Conservation (phyloP, 2,888 invertebrate species). For the Trissolcus brochymenae region DNA sequence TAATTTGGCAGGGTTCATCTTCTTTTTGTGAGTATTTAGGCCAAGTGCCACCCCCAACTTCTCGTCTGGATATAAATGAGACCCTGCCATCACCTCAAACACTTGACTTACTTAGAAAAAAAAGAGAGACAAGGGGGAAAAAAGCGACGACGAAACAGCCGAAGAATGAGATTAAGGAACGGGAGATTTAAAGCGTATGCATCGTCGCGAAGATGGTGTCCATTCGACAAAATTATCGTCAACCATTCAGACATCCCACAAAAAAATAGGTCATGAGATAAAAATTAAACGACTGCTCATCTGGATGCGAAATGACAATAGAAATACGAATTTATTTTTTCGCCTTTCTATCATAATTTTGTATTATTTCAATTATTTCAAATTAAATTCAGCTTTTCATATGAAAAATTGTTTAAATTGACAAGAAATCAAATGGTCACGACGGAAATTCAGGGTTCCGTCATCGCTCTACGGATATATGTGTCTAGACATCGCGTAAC, state of each 20-base stretch:
- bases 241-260: slow-evolving; percentile 13
- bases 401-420: too few relatives aligned
- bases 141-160: slow-evolving; percentile 51
- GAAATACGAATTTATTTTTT: neutral
- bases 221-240: slow-evolving; percentile 42
- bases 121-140: slow-evolving; percentile 49
- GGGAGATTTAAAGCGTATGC: slow-evolving; percentile 46
- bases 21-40: slow-evolving; percentile 63
- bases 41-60: slow-evolving; percentile 66
- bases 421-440: slow-evolving; percentile 42
- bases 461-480: slow-evolving; percentile 60
- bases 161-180: slow-evolving; percentile 36
- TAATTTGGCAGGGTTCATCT: neutral
- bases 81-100: slow-evolving; percentile 62
- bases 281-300: neutral
- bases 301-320: neutral
- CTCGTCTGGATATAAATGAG: slow-evolving; percentile 69
- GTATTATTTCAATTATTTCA: too few relatives aligned
- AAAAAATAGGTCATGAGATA: slow-evolving; percentile 42
- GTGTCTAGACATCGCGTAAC: slow-evolving; percentile 66
- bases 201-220: slow-evolving; percentile 37
- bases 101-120: slow-evolving; percentile 65
- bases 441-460: slow-evolving; percentile 61
- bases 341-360: too few relatives aligned
- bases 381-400: too few relatives aligned